Evolutionary conservation across 2,797 vertebrate species (phyloP).

Genomic region (Hemibagrus guttatus): DNA sequence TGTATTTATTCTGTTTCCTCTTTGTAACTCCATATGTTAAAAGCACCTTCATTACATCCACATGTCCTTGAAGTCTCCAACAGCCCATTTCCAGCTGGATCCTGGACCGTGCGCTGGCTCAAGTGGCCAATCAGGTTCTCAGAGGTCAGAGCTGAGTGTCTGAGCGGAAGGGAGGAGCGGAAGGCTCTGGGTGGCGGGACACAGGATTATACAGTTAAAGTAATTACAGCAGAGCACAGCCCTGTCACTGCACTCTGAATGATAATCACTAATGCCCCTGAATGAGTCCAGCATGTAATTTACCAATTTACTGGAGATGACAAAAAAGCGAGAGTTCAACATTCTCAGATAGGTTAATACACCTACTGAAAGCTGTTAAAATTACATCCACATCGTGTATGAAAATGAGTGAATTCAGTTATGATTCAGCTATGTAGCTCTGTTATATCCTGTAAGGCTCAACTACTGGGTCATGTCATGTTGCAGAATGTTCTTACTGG

Average conservation of each 20-base stretch:
- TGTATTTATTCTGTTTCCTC: slow-evolving; percentile 6
- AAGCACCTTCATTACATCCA: slow-evolving; percentile 10
- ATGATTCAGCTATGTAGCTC: not conserved
- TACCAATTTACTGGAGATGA: slow-evolving; percentile 27
- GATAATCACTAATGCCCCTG: slow-evolving; percentile 9
- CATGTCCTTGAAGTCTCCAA: not conserved
- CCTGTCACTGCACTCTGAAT: slow-evolving; percentile 4
- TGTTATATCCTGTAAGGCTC: not conserved
- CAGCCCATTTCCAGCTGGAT: slow-evolving; percentile 14
- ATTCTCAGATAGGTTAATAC: not conserved
- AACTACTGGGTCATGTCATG: not conserved
- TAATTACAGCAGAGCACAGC: slow-evolving; percentile 40
- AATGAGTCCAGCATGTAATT: slow-evolving; percentile 33
- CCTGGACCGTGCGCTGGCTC: slow-evolving; percentile 10
- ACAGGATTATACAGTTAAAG: slow-evolving; percentile 43
- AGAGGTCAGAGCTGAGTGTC: slow-evolving; percentile 27
- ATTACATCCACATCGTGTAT: not conserved
- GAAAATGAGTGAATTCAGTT: not conserved
- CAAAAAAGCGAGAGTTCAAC: not conserved
- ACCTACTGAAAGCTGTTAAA: not conserved
- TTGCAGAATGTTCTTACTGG: not conserved
- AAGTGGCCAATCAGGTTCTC: slow-evolving; percentile 23
- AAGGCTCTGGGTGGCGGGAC: slow-evolving; percentile 26
- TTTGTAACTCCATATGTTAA: slow-evolving; percentile 12
- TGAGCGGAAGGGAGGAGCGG: slow-evolving; percentile 14